Percentiles rank a stretch among this genome's conserved stretches.
phyloP scores from a whole-genome alignment of 92 coral and sea anemone genomes.

The Porites cylindrica region DNA sequence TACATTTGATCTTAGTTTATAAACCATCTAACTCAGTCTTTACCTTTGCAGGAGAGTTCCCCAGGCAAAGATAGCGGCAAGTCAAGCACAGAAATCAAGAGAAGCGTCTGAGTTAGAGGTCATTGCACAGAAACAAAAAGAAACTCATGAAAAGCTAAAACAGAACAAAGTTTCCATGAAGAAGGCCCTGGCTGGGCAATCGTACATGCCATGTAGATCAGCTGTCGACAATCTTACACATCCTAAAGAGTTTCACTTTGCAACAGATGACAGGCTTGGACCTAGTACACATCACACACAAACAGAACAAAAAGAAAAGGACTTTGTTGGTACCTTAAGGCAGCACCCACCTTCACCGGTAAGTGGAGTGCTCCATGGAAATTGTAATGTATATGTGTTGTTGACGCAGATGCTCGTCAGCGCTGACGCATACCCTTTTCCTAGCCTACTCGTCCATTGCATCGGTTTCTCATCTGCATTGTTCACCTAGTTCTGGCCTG shows the following conservation, averaged over 20 bases:
- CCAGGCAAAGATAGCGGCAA: conserved; percentile 46
- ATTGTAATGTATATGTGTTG: too few relatives aligned
- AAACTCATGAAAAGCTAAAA: conserved; percentile 68
- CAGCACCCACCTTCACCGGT: conserved; percentile 98
- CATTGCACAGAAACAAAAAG: conserved; percentile 84
- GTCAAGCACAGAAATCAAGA: conserved; percentile 65
- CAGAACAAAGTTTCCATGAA: conserved; percentile 90
- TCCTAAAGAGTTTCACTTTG: conserved; percentile 92
- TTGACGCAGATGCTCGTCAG: too few relatives aligned
- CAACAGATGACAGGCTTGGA: conserved; percentile 88
- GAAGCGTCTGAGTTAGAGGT: conserved; percentile 85
- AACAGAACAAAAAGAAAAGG: conserved; percentile 68
- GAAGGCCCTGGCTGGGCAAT: conserved; percentile 85
- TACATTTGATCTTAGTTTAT: neutral
- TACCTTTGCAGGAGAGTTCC: conserved; percentile 44
- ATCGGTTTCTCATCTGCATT: too few relatives aligned
- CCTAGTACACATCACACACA: conserved; percentile 48
- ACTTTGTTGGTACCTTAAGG: conserved; percentile 81
- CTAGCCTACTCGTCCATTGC: too few relatives aligned
- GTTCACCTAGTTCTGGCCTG: too few relatives aligned
- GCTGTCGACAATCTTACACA: conserved; percentile 80
- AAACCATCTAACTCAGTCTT: too few relatives aligned
- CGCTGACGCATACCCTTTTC: too few relatives aligned
- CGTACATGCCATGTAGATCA: conserved; percentile 82
- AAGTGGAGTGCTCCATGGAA: conserved; percentile 30